Evolutionary conservation across 2,888 invertebrate species (phyloP).

Genomic region (Peribatodes rhomboidaria): DNA sequence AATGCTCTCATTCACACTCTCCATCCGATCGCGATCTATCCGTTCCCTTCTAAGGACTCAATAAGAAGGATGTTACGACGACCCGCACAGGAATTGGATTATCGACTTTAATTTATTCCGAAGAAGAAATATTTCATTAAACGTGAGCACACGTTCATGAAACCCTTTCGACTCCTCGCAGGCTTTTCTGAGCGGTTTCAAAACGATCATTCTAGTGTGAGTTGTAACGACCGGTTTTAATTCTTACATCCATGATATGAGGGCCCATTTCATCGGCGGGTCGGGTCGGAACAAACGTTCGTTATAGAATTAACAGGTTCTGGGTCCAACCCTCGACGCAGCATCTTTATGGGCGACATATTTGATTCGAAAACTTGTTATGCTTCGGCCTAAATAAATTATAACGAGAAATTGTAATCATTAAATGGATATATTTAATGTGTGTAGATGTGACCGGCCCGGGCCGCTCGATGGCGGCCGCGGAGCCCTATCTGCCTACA

Average conservation of each 20-base stretch:
- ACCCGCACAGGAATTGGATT: slow-evolving; percentile 73
- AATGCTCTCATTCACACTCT: slow-evolving; percentile 86
- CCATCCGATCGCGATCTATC: slow-evolving; percentile 82
- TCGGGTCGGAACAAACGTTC: slow-evolving; percentile 73
- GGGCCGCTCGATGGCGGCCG: slow-evolving; percentile 39
- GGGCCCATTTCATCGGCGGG: slow-evolving; percentile 74
- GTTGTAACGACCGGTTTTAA: slow-evolving; percentile 82
- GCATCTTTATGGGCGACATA: slow-evolving; percentile 87
- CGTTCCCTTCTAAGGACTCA: slow-evolving; percentile 78
- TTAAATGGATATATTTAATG: slow-evolving; percentile 85
- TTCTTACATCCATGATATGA: slow-evolving; percentile 81
- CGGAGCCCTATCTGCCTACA: slow-evolving; percentile 77
- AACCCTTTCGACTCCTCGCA: slow-evolving; percentile 78
- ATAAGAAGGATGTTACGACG: slow-evolving; percentile 71
- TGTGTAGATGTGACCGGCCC: slow-evolving; percentile 67
- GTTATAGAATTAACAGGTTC: slow-evolving; percentile 79
- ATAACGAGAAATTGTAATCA: slow-evolving; percentile 86
- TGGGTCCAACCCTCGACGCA: slow-evolving; percentile 82
- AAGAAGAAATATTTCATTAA: slow-evolving; percentile 85
- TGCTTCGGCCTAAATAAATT: slow-evolving; percentile 86
- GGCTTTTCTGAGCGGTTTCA: slow-evolving; percentile 69
- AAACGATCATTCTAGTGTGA: slow-evolving; percentile 79
- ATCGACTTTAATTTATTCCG: slow-evolving; percentile 85
- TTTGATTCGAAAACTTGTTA: slow-evolving; percentile 87
- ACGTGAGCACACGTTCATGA: slow-evolving; percentile 72